Conservation (phyloP, 2,888 invertebrate species). For the Eutolmus rufibarbis region DNA sequence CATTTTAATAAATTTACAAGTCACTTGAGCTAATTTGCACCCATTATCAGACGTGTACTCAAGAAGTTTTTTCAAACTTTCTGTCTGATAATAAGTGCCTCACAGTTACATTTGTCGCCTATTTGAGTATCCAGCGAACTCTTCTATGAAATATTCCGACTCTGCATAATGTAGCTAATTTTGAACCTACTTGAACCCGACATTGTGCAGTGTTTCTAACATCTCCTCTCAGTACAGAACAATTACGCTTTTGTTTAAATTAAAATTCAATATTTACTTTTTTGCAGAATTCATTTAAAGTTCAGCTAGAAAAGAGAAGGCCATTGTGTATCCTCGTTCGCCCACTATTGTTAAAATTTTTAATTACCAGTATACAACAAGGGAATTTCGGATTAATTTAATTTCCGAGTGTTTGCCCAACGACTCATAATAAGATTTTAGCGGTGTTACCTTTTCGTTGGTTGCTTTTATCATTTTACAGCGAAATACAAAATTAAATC, state of each 20-base stretch:
- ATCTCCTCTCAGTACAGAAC: not conserved
- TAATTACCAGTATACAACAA: constrained; percentile 16
- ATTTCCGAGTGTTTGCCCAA: not conserved
- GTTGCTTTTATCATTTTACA: not conserved
- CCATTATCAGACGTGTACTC: not conserved
- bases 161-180: not conserved
- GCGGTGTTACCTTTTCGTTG: not conserved
- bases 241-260: not conserved
- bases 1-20: not conserved
- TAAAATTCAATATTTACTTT: constrained; percentile 15
- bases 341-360: constrained; percentile 17
- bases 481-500: not conserved
- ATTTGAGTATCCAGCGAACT: not conserved
- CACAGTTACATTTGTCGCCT: not conserved
- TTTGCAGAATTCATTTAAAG: not conserved
- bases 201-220: not conserved
- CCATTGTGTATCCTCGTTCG: not conserved
- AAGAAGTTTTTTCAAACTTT: not conserved
- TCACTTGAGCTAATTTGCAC: not conserved
- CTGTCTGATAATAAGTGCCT: not conserved
- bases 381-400: constrained; percentile 11
- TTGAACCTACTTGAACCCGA: not conserved
- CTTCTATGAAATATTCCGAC: not conserved
- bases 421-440: constrained; percentile 14
- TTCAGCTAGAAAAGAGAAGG: not conserved